Percentiles rank a stretch among this genome's conserved stretches.
Conservation (phyloP, 2,797 vertebrate genomes). For the Tapera naevia region DNA sequence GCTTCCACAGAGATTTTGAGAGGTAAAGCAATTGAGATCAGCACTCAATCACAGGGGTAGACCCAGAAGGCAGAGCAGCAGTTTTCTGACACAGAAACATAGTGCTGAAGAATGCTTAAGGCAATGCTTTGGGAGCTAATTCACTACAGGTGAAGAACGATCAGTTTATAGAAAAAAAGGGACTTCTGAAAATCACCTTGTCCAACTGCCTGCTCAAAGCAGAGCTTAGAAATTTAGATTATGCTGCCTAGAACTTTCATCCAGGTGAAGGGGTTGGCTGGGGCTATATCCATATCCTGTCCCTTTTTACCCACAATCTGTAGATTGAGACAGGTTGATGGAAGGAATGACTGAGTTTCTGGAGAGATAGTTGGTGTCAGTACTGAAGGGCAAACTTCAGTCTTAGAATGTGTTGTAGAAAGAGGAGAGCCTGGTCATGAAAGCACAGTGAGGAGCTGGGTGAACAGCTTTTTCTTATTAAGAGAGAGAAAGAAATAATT, state of each 20-base stretch:
- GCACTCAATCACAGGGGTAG: not conserved
- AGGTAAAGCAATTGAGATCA: not conserved
- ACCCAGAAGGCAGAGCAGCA: not conserved
- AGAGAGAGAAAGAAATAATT: not conserved
- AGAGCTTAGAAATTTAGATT: not conserved
- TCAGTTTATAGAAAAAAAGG: not conserved
- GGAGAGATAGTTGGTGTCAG: not conserved
- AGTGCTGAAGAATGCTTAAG: not conserved
- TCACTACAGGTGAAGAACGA: not conserved
- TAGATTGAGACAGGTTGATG: not conserved
- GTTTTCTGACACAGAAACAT: not conserved
- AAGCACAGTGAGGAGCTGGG: not conserved
- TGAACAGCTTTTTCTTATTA: not conserved
- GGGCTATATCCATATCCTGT: accelerated
- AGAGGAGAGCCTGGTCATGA: not conserved
- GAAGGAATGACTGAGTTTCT: not conserved
- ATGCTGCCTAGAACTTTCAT: not conserved
- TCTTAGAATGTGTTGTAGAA: not conserved
- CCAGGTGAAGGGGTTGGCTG: not conserved
- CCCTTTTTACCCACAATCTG: not conserved
- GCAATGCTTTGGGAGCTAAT: not conserved
- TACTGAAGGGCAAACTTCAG: not conserved
- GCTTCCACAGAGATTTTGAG: not conserved
- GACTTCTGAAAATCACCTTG: not conserved
- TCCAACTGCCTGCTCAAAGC: not conserved